Evolutionary conservation across 23 tunicate genomes (phyloP).

Genomic region (Trididemnum clinides): DNA sequence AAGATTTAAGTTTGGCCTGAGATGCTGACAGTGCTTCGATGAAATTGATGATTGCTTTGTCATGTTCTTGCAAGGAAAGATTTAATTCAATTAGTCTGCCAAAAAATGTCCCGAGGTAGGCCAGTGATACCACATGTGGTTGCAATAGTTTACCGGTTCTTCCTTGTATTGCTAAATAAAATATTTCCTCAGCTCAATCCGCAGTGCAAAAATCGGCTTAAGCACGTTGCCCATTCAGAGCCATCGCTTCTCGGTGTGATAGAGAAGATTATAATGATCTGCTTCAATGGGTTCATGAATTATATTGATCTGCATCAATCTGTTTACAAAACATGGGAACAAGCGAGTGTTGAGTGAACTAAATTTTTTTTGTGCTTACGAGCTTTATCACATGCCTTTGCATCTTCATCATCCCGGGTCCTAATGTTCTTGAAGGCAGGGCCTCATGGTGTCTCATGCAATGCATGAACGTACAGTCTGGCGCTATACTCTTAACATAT

Average conservation of each 20-base stretch:
- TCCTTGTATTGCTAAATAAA: constrained; percentile 31
- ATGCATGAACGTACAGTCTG: constrained; percentile 53
- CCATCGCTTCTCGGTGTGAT: constrained; percentile 33
- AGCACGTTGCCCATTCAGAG: constrained; percentile 29
- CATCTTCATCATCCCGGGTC: constrained; percentile 24
- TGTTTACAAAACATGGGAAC: constrained; percentile 27
- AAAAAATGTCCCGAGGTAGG: constrained; percentile 31
- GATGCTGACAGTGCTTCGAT: constrained; percentile 37
- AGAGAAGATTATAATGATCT: constrained; percentile 36
- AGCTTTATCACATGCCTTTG: constrained; percentile 30
- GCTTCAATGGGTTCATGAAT: too few species aligned
- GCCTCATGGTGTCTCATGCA: constrained; percentile 42
- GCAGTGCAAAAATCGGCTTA: constrained; percentile 22
- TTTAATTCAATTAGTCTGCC: constrained; percentile 37
- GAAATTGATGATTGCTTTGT: constrained; percentile 33
- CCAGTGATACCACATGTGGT: constrained; percentile 39
- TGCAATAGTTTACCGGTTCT: constrained; percentile 29
- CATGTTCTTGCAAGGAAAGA: constrained; percentile 43
- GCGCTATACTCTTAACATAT: constrained; percentile 2
- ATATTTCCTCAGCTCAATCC: constrained; percentile 5
- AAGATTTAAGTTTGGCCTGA: constrained; percentile 31
- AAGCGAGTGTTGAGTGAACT: constrained; percentile 47
- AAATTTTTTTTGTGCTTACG: constrained; percentile 26
- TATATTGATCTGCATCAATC: too few species aligned
- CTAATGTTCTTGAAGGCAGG: constrained; percentile 37